Evolutionary conservation across 1,140 invertebrate species (phyloP).

Genomic region (Pentalonia nigronervosa): DNA sequence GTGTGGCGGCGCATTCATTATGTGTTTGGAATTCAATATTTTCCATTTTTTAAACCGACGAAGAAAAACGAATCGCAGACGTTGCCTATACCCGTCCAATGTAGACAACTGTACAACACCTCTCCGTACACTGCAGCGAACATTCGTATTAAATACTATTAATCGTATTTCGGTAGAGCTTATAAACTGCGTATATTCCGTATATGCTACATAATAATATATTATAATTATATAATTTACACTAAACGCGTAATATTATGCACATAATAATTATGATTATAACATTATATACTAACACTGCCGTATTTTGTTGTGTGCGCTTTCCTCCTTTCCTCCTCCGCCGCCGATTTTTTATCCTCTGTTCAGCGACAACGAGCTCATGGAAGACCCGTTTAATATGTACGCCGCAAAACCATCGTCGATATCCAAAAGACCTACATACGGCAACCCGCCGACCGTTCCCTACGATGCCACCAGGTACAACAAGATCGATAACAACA

Average conservation of each 20-base stretch:
- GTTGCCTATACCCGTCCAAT: no score
- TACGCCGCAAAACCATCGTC: slow-evolving; percentile 30
- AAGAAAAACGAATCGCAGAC: no score
- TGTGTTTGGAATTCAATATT: not conserved
- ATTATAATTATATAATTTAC: no score
- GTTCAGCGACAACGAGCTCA: slow-evolving; percentile 50
- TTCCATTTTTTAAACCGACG: not conserved
- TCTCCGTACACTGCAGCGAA: no score
- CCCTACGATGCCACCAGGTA: slow-evolving; percentile 55
- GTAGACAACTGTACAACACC: no score
- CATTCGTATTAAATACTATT: no score
- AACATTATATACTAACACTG: not conserved
- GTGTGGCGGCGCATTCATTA: not conserved
- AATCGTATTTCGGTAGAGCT: no score
- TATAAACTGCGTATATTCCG: no score
- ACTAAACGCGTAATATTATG: no score
- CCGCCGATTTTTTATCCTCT: not conserved
- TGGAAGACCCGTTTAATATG: slow-evolving; percentile 52
- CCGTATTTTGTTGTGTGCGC: not conserved
- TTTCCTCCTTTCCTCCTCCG: not conserved
- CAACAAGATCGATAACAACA: not conserved
- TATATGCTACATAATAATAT: no score
- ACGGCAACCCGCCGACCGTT: slow-evolving; percentile 33
- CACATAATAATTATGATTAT: no score
- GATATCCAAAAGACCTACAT: slow-evolving; percentile 45